A percentile compares a stretch with the other conserved stretches of the same genome.
Evolutionary conservation across 2,113 vertebrate genomes (phyloP).

Genomic region (Neodon shergylaensis): DNA sequence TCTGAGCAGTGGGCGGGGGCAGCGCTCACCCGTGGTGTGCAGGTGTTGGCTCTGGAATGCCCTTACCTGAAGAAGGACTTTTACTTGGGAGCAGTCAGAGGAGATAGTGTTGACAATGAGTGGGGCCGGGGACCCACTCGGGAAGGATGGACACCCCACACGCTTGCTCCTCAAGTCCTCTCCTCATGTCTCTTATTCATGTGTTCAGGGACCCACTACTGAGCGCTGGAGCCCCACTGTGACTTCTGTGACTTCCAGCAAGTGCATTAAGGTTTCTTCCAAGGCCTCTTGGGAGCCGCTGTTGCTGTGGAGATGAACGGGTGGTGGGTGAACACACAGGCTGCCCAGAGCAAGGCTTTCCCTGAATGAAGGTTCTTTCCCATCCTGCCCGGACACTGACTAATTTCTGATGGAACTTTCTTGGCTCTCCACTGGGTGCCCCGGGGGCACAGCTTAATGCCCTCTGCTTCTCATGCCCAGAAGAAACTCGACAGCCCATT

Average conservation of each 20-base stretch:
- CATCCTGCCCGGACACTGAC: neutral
- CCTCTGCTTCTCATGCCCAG: neutral
- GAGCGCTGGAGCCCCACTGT: neutral
- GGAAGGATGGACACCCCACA: neutral
- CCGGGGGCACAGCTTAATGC: no score
- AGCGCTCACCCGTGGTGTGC: accelerated
- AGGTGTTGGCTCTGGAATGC: neutral
- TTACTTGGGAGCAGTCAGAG: neutral
- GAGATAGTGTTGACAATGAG: neutral
- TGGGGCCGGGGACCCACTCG: neutral
- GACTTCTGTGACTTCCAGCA: neutral
- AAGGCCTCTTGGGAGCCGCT: neutral
- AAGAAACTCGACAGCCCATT: neutral
- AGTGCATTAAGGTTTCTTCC: neutral
- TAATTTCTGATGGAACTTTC: neutral
- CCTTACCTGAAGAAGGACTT: neutral
- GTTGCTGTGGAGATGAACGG: neutral
- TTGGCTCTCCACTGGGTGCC: neutral
- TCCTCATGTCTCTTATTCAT: neutral
- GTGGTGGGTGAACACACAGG: neutral
- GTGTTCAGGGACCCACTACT: neutral
- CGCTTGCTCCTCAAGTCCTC: neutral
- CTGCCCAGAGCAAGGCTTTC: neutral
- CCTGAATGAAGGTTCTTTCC: neutral
- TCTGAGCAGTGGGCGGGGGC: neutral